Conservation (phyloP, 2,888 invertebrate species). For the Tetragonula carbonaria region DNA sequence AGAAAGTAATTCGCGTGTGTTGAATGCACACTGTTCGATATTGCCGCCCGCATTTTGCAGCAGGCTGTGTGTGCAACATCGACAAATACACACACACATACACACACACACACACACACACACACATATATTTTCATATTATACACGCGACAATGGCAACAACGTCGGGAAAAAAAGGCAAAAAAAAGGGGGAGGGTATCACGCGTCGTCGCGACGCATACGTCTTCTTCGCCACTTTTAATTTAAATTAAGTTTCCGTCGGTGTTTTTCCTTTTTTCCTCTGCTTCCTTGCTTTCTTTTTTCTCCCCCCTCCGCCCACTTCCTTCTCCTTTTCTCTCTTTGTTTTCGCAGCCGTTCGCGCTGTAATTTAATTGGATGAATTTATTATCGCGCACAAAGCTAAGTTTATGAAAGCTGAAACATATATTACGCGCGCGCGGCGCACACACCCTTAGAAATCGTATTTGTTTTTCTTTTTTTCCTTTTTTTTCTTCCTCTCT, state of each 20-base stretch:
- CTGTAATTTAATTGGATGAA: slow-evolving; percentile 16
- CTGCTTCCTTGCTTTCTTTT: not conserved
- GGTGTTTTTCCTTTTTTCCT: not conserved
- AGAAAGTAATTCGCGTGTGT: slow-evolving; percentile 57
- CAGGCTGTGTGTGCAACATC: not conserved
- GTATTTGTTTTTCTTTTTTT: not conserved
- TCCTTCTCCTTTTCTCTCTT: not conserved
- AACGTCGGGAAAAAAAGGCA: not conserved
- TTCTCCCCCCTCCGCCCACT: too few relatives aligned
- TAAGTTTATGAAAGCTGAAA: not conserved
- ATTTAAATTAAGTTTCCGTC: not conserved
- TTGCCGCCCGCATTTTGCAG: slow-evolving; percentile 19
- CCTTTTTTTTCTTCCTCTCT: too few relatives aligned
- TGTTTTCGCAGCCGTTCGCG: not conserved
- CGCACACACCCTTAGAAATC: not conserved
- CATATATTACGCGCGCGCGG: not conserved
- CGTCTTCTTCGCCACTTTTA: slow-evolving; percentile 6
- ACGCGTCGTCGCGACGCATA: slow-evolving; percentile 1
- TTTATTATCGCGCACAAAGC: not conserved
- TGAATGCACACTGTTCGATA: slow-evolving; percentile 43
- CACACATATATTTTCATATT: slow-evolving; percentile 31
- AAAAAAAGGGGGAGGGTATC: not conserved
- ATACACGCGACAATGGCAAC: slow-evolving; percentile 12
- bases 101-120: not conserved
- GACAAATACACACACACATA: not conserved